Base-by-base conservation (phyloP, 2,888 invertebrate species). In the Macrostomum cliftonense region DNA sequence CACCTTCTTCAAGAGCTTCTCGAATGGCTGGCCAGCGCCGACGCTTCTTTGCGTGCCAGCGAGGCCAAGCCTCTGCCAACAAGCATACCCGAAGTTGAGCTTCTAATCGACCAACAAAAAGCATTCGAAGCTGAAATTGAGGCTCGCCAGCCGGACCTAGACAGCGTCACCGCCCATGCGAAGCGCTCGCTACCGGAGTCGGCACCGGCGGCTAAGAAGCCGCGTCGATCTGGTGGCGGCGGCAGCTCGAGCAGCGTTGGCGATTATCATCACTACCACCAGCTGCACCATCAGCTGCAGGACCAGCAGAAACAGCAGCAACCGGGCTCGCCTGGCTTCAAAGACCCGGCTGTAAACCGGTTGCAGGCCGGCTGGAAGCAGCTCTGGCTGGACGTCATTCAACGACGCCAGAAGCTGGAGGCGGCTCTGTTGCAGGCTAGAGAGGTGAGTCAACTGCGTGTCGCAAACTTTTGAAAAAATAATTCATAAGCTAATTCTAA, bases 291-390 rank as follows among this genome's bases (percentile, higher is more conserved):
- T 9, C 28, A 28, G 28, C 28, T 28, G 28, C 28, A 28, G 28
- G 28, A 28, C 5, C 28, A 28, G 28, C 28, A 28, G 28, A 28
- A 28, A 28, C 28, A 28, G 28, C 28, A 28, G 28, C 28, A 28
- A 9, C 28, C 28, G 28, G 28, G 5, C 28, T 28, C 28, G 4
- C 82, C 85, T 1, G 83, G 85, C 67, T 88, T 89, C 78, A 79
- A 83, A 57, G 86, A 84, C 53, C 72, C 74, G 7, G 78, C 85
- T 56, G 87, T 88, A 45, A 83, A 85, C 62, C 79, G 83, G 51
- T 75, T 97, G 49, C 88, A 89, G 79, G 91, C 91, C 73, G 86
- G 87, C 65, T 97, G 97, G 95, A 80, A 91, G 56, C 82, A 83
- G 56, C 88, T 95, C 44, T 95, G 95, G 93, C 79, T 93, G 71